Evolutionary conservation across 2,797 vertebrate species (phyloP), one percentile per base, ranked within the genome.

Genomic region (Rhabdomys pumilio): DNA sequence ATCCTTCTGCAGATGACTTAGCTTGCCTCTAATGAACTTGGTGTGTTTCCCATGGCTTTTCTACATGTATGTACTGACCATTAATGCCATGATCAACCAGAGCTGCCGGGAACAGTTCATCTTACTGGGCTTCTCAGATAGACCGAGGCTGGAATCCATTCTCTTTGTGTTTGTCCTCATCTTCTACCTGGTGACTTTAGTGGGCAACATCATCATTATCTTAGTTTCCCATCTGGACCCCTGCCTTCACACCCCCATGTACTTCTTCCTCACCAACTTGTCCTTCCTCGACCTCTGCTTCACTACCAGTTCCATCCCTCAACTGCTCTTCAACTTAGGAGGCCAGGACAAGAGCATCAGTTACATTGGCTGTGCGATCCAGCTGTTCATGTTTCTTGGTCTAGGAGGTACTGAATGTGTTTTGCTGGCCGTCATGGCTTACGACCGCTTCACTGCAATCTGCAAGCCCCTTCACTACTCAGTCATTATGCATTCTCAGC

Each of bases 231-330:
- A 3, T 57, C 69, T 96, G 89, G 94, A 97, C 75, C n/a, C 90
- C 7, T 47, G 88, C 47, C 96, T 97, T 50, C 94, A 87, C 44
- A 97, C 69, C 0, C 97, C 97, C 63, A 97, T 97, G 96, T 97
- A 97, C 90, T 94, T 97, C 67, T 97, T 97, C 96, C 97, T 97
- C 31, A 96, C 96, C 24, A 89, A 95, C 41, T 22, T 97, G 67
- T 97, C 97, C 67, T 93, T 97, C 84, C 84, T 97, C 1, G 96
- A 97, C 38, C 92, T 97, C 61, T 95, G 96, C 80, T 97, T 97
- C 20, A 96, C 97, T 63, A 93, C 87, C 80, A 97, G 95, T 20
- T 97, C 97, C 57, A 92, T 97, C n/a, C 97, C 97, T 14, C 95
- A 97, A 80, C 63, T 97, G 47, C 97, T 97, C 26, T 93, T 94